Conservation (phyloP, 2,797 vertebrate species). For the Triplophysa yarkandensis region DNA sequence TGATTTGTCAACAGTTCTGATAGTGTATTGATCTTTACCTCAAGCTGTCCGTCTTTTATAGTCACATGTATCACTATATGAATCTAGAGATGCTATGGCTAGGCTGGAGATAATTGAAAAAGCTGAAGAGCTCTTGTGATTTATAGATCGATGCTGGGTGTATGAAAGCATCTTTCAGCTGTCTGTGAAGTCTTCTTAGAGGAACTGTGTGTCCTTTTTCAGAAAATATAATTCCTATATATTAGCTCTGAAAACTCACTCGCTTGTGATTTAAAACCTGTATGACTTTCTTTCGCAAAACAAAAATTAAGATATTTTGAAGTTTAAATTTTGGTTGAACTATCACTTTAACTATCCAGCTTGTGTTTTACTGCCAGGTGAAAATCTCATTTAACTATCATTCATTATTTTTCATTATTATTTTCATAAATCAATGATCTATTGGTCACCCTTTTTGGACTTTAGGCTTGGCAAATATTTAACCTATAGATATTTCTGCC, state of each 20-base stretch:
- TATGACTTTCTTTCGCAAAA: no score
- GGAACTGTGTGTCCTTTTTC: neutral
- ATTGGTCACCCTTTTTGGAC: no score
- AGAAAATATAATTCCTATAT: neutral
- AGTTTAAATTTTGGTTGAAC: no score
- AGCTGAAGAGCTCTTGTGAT: constrained; percentile 17
- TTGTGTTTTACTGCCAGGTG: no score
- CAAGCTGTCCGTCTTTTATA: constrained; percentile 4
- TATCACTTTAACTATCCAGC: neutral
- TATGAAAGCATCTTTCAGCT: neutral
- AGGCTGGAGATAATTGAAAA: constrained; percentile 35
- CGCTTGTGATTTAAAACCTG: no score
- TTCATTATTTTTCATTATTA: no score
- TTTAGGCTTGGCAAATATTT: no score
- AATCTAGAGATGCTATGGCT: constrained; percentile 24
- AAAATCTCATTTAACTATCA: no score
- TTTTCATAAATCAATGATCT: no score
- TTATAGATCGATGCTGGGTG: constrained; percentile 1
- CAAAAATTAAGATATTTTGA: no score
- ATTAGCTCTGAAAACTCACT: neutral
- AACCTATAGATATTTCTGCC: no score
- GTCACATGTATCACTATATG: constrained; percentile 23
- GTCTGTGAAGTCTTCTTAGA: neutral
- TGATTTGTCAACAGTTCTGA: constrained; percentile 28
- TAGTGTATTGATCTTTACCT: constrained; percentile 14